Conservation (phyloP, 2,113 vertebrate genomes). For the Rissa tridactyla region DNA sequence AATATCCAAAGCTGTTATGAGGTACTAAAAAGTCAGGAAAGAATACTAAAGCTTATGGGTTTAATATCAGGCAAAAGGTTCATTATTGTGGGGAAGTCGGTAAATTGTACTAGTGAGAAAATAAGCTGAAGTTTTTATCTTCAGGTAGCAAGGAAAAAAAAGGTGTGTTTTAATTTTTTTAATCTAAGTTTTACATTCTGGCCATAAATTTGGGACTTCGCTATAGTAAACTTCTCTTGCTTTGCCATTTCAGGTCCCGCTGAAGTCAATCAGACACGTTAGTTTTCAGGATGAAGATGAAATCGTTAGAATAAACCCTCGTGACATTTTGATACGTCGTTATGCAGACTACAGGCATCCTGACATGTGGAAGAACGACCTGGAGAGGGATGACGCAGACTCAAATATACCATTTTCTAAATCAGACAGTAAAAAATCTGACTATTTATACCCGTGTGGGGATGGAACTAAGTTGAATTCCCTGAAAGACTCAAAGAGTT, state of each 20-base stretch:
- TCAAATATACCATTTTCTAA: slow-evolving; percentile 87
- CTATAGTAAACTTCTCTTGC: not conserved
- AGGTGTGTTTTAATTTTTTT: not conserved
- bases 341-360: slow-evolving; percentile 98
- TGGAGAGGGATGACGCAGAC: slow-evolving; percentile 88
- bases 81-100: not conserved
- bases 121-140: not conserved
- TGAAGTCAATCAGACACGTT: slow-evolving; percentile 89
- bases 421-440: slow-evolving; percentile 91
- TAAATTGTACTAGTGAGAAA: not conserved
- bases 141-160: not conserved
- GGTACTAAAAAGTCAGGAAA: not conserved
- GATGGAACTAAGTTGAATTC: slow-evolving; percentile 88
- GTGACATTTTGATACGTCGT: slow-evolving; percentile 93
- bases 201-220: not conserved
- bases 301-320: slow-evolving; percentile 97
- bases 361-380: slow-evolving; percentile 91
- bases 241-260: slow-evolving; percentile 76
- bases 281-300: slow-evolving; percentile 98
- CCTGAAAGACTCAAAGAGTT: slow-evolving; percentile 82
- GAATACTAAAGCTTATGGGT: not conserved
- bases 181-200: not conserved
- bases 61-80: not conserved
- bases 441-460: slow-evolving; percentile 86
- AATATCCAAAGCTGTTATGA: not conserved